Percentiles rank a stretch among this genome's conserved stretches.
Evolutionary conservation across 1,140 invertebrate species (phyloP).

Genomic region (Teleopsis dalmanni): DNA sequence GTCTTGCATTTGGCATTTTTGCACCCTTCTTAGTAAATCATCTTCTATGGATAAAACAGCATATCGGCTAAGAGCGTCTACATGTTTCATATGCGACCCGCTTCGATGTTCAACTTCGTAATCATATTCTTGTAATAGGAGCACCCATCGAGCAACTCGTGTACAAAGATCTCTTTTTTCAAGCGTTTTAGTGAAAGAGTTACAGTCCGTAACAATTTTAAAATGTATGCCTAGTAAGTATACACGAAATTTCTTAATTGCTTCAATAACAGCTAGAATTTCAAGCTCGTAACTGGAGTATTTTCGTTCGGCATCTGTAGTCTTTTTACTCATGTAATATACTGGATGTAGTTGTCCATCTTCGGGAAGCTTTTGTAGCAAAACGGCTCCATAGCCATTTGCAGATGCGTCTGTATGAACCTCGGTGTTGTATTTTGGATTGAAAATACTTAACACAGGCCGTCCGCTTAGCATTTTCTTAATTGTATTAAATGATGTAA

Average conservation of each 20-base stretch:
- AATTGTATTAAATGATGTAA: constrained; percentile 6
- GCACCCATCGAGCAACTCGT: too few species aligned
- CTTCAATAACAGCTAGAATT: constrained; percentile 10
- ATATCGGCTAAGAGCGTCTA: too few species aligned
- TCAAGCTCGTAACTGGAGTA: constrained; percentile 45
- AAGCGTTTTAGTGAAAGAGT: too few species aligned
- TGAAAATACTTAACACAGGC: constrained; percentile 15
- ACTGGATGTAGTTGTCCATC: constrained; percentile 3
- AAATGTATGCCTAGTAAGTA: too few species aligned
- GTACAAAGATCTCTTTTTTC: too few species aligned
- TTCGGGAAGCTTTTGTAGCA: constrained; percentile 4
- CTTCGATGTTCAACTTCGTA: too few species aligned
- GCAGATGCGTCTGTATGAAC: constrained; percentile 19
- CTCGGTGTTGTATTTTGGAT: constrained; percentile 3
- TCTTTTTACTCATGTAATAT: constrained; percentile 25
- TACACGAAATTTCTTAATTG: neutral
- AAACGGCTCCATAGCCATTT: constrained; percentile 17
- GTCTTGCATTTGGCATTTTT: too few species aligned
- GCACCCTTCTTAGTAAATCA: too few species aligned
- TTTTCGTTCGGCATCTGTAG: constrained; percentile 35
- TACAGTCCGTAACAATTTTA: too few species aligned
- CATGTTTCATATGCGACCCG: too few species aligned
- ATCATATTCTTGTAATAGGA: too few species aligned
- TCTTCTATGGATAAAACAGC: too few species aligned
- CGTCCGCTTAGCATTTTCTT: constrained; percentile 6